Evolutionary conservation across 1,140 invertebrate genomes (phyloP), one percentile per base, ranked within the genome.

Genomic region (Lamellibrachia luymesi): DNA sequence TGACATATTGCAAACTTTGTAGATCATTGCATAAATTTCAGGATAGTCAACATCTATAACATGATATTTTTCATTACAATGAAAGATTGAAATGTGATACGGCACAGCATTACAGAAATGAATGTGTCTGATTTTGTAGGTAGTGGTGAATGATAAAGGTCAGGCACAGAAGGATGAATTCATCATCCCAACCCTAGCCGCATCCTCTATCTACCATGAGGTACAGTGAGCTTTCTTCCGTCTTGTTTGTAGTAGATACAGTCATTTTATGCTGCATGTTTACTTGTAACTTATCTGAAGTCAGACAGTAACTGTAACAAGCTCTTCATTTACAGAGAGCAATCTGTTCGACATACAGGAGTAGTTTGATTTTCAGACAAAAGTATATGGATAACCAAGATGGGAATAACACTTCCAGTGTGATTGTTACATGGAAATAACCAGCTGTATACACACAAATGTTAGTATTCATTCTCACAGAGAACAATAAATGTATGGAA

Each of bases 121-220:
- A 90, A 50, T 94, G 22, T 94, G 90, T 56, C 25, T 80, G 64
- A 22, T 92, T 94, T 94, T 95, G 49, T 94, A 96, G 96, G 98
- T 99, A 96, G 97, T 97, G 38, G 97, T 98, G 4, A 97, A 97
- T 96, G 96, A 97, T 95, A 97, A 97, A 96, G 98, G 98, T 51
- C 97, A 98, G 95, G 97, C 98, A 64, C 98, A 97, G 96, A 97
- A 98, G 91, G 97, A 98, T 92, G 98, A 98, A 64, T 98, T 98
- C 96, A 97, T 98, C 94, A 97, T 99, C 95, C 98, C 98, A 92
- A 98, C 98, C 50, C 97, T 99, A 94, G 98, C 98, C 38, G 98
- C 98, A 96, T 97, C 98, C 93, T 99, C 98, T 27, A 98, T 99
- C 94, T 99, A 98, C 96, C 98, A 99, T 97, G 98, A 99, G 97